These are phyloP conservation scores for Pseudonaja textilis DNA, from an alignment of 2,113 vertebrate species.

Conservation along the genomic window DNA sequence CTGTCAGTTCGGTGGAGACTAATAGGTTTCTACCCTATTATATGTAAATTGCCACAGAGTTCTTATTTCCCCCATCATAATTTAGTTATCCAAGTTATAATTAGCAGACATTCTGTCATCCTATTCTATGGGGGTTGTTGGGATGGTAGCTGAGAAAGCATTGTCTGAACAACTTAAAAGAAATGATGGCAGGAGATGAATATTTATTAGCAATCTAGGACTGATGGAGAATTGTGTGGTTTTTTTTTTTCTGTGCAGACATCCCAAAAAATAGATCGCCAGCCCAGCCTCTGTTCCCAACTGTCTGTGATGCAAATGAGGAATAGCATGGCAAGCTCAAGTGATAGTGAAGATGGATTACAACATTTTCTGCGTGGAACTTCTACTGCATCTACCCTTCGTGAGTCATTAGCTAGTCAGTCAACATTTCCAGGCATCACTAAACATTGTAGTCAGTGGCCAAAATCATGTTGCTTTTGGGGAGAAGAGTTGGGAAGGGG, in stretches of 20 bases:
- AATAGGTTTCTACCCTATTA: background rate
- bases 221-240: background rate
- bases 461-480: background rate
- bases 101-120: background rate
- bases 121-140: background rate
- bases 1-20: background rate
- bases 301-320: slow-evolving; percentile 97
- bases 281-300: slow-evolving; percentile 92
- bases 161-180: background rate
- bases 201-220: background rate
- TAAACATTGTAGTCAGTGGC: background rate
- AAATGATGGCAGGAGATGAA: background rate
- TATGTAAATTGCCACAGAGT: background rate
- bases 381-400: slow-evolving; percentile 81
- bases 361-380: slow-evolving; percentile 90
- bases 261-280: slow-evolving; percentile 86
- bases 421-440: background rate
- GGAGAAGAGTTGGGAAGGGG: background rate
- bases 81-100: background rate
- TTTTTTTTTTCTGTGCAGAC: slow-evolving; percentile 69
- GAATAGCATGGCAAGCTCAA: slow-evolving; percentile 94
- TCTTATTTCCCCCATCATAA: background rate
- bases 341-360: slow-evolving; percentile 91
- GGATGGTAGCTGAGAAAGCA: background rate
- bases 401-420: slow-evolving; percentile 74